A percentile compares a stretch with the other conserved stretches of the same genome.
Evolutionary conservation across 2,888 invertebrate species (phyloP).

Genomic region (Dryocosmus kuriphilus): DNA sequence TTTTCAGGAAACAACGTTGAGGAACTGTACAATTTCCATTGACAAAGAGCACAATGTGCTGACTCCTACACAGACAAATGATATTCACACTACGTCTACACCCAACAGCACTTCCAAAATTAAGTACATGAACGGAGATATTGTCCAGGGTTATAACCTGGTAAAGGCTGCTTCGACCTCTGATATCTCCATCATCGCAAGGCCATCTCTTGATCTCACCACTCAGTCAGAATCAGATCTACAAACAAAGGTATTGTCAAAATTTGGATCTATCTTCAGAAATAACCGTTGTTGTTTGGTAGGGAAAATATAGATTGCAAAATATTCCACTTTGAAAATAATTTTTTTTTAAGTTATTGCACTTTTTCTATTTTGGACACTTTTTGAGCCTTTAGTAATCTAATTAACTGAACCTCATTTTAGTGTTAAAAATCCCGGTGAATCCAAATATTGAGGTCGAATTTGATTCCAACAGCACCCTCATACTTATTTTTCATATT

Average conservation of each 20-base stretch:
- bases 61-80: neutral
- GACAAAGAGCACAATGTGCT: neutral
- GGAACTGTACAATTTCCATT: neutral
- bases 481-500: no score
- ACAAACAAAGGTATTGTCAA: slow-evolving; percentile 50
- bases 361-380: no score
- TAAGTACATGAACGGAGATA: slow-evolving; percentile 42
- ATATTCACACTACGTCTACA: slow-evolving; percentile 51
- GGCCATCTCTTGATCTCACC: slow-evolving; percentile 58
- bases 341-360: no score
- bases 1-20: slow-evolving; percentile 11
- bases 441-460: no score
- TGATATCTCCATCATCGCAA: slow-evolving; percentile 59
- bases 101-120: slow-evolving; percentile 53
- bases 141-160: slow-evolving; percentile 49
- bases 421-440: no score
- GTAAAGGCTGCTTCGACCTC: slow-evolving; percentile 62
- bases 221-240: slow-evolving; percentile 61
- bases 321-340: no score
- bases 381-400: no score
- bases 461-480: no score
- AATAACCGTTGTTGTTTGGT: no score
- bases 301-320: no score
- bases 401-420: no score
- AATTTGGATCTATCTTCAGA: neutral